A percentile compares a stretch with the other conserved stretches of the same genome.
These are phyloP conservation scores for Mongoloraphidia duomilia DNA, from an alignment of 2,888 invertebrate species.

Conservation along the genomic window DNA sequence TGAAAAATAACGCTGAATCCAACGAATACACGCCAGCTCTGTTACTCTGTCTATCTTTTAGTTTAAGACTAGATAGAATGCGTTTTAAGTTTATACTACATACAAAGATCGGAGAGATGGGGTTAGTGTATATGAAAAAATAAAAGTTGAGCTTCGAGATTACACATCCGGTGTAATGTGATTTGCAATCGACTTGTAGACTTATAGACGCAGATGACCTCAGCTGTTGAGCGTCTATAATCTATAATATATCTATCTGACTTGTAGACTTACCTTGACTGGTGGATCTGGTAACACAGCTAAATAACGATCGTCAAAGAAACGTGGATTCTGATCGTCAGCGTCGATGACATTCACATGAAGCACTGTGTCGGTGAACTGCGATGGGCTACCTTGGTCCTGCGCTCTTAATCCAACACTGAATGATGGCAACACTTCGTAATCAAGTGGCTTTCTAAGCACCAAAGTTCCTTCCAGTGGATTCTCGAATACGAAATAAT, in stretches of 20 bases:
- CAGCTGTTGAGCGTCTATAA: too few species aligned
- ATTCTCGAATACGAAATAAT: slow-evolving; percentile 71
- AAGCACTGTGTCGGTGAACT: slow-evolving; percentile 57
- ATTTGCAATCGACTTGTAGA: neutral
- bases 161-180: too few species aligned
- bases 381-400: slow-evolving; percentile 73
- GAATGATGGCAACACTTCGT: slow-evolving; percentile 63
- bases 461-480: slow-evolving; percentile 74
- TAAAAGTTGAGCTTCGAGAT: too few species aligned
- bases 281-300: slow-evolving; percentile 50
- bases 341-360: slow-evolving; percentile 72
- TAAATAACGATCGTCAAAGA: slow-evolving; percentile 51
- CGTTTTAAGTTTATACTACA: too few species aligned
- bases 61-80: too few species aligned
- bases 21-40: too few species aligned
- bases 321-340: slow-evolving; percentile 82
- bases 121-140: too few species aligned
- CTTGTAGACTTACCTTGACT: slow-evolving; percentile 29
- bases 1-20: too few species aligned
- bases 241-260: too few species aligned
- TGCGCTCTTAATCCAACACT: slow-evolving; percentile 58
- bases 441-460: slow-evolving; percentile 66
- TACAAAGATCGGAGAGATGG: neutral
- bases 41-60: too few species aligned
- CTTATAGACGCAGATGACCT: too few species aligned